Evolutionary conservation across 2,797 vertebrate genomes (phyloP).

Genomic region (Sebastolobus altivelis): DNA sequence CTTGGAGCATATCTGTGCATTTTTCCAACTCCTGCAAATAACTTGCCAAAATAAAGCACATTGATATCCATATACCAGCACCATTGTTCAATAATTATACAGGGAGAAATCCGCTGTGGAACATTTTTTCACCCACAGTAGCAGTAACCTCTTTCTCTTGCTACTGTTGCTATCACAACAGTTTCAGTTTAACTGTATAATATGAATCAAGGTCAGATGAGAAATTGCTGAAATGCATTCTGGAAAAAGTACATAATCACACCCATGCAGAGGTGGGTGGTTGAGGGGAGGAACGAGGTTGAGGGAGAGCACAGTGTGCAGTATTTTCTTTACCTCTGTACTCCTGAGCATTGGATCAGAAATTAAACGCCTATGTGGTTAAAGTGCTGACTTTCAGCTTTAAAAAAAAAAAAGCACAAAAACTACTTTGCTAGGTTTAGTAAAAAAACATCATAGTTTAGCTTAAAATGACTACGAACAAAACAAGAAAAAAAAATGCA

Average conservation of each 20-base stretch:
- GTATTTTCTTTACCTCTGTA: not conserved
- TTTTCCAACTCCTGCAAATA: not conserved
- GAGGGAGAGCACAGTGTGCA: not conserved
- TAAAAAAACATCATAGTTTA: too few relatives aligned
- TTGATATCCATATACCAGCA: not conserved
- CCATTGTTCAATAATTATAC: not conserved
- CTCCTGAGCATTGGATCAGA: not conserved
- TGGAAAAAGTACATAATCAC: conserved; percentile 16
- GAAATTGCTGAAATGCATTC: conserved; percentile 29
- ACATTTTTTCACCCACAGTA: not conserved
- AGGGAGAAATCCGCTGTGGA: not conserved
- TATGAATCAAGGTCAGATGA: conserved; percentile 34
- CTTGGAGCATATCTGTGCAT: not conserved
- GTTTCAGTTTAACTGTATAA: conserved; percentile 17
- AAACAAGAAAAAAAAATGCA: too few relatives aligned
- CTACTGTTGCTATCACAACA: conserved; percentile 47
- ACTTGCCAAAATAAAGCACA: not conserved
- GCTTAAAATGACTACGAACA: too few relatives aligned
- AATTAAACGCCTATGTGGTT: not conserved
- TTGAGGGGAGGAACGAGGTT: not conserved
- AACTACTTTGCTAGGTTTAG: too few relatives aligned
- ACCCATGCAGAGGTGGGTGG: not conserved
- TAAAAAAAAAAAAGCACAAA: too few relatives aligned
- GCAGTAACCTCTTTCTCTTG: not conserved
- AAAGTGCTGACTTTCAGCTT: not conserved